Evolutionary conservation across 2,113 vertebrate genomes (phyloP).

Genomic region (Pandion haliaetus): DNA sequence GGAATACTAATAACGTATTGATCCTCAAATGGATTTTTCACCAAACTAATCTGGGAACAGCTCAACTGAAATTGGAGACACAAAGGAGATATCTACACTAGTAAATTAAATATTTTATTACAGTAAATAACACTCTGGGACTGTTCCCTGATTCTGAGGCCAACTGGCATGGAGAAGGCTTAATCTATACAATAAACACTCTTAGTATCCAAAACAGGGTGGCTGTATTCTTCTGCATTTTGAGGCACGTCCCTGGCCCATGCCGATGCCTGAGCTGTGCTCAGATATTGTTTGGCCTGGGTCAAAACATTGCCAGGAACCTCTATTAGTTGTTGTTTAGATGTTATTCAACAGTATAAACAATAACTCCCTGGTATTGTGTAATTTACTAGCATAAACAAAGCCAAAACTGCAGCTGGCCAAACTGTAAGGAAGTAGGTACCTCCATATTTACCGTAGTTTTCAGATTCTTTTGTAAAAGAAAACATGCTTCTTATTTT

Average conservation of each 20-base stretch:
- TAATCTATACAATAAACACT: background rate
- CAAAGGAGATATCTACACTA: background rate
- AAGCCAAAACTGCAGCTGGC: background rate
- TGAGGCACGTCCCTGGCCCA: background rate
- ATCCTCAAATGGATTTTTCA: background rate
- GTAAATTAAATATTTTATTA: conserved; percentile 38
- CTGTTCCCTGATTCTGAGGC: background rate
- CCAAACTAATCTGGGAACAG: background rate
- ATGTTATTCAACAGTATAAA: background rate
- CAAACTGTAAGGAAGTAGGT: background rate
- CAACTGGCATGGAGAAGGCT: background rate
- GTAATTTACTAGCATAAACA: background rate
- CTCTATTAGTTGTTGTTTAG: background rate
- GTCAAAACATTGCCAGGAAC: background rate
- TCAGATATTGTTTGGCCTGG: background rate
- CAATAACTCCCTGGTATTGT: background rate
- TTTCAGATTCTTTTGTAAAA: background rate
- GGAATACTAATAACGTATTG: background rate
- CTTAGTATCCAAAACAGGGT: background rate
- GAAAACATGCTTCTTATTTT: background rate
- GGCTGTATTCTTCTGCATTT: background rate
- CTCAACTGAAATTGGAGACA: background rate
- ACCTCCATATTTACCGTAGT: background rate
- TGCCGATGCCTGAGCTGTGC: background rate
- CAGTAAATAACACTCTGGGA: conserved; percentile 25